Evolutionary conservation across 2,888 invertebrate genomes (phyloP), one percentile per base, ranked within the genome.

Genomic region (Cheilosia grossa): DNA sequence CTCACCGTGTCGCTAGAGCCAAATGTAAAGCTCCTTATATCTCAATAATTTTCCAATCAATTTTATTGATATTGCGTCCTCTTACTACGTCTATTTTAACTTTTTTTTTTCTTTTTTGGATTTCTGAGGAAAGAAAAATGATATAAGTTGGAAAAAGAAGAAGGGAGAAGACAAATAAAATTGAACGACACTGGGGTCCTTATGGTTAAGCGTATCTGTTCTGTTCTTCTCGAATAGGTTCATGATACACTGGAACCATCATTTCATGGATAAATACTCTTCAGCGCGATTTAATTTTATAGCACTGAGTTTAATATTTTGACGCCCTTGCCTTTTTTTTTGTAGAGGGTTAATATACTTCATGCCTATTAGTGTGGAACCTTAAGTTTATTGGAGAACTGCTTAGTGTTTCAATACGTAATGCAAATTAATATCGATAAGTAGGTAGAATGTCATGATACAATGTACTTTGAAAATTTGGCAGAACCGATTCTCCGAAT

Each of bases 41-140:
- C 77, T 77, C 77, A 77, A 77, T 77, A 77, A 77, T 77, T 77
- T 77, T 77, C 77, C 77, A 77, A 77, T 77, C 77, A 77, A 77
- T 77, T 77, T 77, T 77, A 77, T 77, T 78, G 78, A 70, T 78
- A 78, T 78, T 78, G 69, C 77, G 27, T 63, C 61, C 69, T 61
- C 63, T 74, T 40, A 74, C 56, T 78, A 58, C 58, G 69, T 63
- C 63, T 70, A 61, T 78, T 78, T 70, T 63, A 51, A 70, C 61
- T 56, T 70, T 67, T 47, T 47, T 49, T 49, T 51, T 51, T 49
- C 13, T 24, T 24, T 13, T 69, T 56, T 10, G 47, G 56, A 70
- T 78, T 78, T 64, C 30, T 49, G 15, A 24, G 24, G 19, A 70
- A 70, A 64, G 40, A 49, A 67, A 75, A 75, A 67, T 66, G 51